A percentile compares a stretch with the other conserved stretches of the same genome.
phyloP scores from a whole-genome alignment of 92 coral and sea anemone species.

The Montipora capitata region DNA sequence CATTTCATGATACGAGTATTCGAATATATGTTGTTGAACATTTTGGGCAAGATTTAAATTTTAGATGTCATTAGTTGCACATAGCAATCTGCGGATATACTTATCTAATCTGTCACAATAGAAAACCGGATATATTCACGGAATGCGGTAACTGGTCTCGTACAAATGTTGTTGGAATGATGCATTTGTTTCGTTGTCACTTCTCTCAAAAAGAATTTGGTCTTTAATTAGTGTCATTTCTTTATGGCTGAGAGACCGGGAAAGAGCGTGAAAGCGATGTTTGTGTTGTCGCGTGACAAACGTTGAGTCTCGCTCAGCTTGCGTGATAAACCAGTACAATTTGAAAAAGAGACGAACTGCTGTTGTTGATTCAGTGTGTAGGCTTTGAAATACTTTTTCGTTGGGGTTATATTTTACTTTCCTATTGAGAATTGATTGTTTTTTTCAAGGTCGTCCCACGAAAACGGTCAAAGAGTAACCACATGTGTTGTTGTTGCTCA shows the following conservation, averaged over 20 bases:
- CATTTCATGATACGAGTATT: constrained; percentile 4
- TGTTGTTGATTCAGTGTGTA: too few species aligned
- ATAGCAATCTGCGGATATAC: neutral
- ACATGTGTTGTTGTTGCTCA: too few species aligned
- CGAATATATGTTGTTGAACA: neutral
- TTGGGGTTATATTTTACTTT: too few species aligned
- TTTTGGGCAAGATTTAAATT: neutral
- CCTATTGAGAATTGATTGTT: too few species aligned
- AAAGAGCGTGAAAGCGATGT: neutral
- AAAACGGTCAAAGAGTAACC: too few species aligned
- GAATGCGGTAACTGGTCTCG: neutral
- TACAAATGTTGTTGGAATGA: neutral
- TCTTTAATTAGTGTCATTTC: neutral
- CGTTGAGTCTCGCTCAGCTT: neutral
- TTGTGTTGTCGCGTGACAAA: neutral
- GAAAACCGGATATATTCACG: too few species aligned
- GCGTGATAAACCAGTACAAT: neutral
- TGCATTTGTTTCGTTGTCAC: neutral
- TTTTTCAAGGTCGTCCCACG: too few species aligned
- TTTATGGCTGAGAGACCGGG: too few species aligned
- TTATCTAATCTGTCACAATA: too few species aligned
- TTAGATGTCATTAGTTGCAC: neutral
- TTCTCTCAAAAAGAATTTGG: neutral
- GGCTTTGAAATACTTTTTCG: too few species aligned
- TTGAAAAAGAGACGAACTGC: neutral